Evolutionary conservation across 2,888 invertebrate species (phyloP).

Genomic region (Temnothorax ravouxi): DNA sequence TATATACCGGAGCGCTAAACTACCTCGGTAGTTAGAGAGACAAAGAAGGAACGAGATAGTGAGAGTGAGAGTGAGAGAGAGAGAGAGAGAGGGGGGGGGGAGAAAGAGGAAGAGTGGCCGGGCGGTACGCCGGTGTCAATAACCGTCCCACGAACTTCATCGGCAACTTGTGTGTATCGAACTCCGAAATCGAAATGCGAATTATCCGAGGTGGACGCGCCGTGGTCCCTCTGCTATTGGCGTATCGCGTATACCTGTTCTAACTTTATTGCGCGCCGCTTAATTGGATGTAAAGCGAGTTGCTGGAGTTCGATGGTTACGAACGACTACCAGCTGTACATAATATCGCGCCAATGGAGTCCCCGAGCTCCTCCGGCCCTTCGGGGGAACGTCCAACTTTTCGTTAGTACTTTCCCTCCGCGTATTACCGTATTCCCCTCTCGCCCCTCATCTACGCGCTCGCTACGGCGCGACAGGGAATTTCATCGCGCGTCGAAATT

Average conservation of each 20-base stretch:
- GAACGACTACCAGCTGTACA: constrained; percentile 38
- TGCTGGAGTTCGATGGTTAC: constrained; percentile 54
- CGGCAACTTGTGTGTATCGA: constrained; percentile 70
- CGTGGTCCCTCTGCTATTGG: constrained; percentile 60
- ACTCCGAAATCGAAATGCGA: constrained; percentile 66
- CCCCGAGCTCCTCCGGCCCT: background rate
- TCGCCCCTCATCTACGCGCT: background rate
- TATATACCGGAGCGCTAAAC: constrained; percentile 41
- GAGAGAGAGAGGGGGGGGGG: background rate
- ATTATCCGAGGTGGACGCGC: constrained; percentile 54
- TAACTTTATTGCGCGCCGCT: constrained; percentile 59
- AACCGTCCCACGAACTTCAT: constrained; percentile 67
- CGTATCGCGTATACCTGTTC: constrained; percentile 48
- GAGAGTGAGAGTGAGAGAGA: background rate
- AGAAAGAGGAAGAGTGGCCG: background rate
- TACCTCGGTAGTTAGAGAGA: constrained; percentile 30
- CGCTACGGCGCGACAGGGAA: background rate
- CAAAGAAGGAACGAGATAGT: background rate
- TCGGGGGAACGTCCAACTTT: constrained; percentile 11
- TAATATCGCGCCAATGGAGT: constrained; percentile 28
- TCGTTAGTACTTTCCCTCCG: constrained; percentile 1
- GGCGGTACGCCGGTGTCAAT: constrained; percentile 62
- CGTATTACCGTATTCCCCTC: background rate
- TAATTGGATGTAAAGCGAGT: constrained; percentile 64
- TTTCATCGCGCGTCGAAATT: constrained; percentile 33